Percentiles rank a stretch among this genome's conserved stretches.
Evolutionary conservation across 23 tunicate species (phyloP).

Genomic region (Trididemnum nubilum): DNA sequence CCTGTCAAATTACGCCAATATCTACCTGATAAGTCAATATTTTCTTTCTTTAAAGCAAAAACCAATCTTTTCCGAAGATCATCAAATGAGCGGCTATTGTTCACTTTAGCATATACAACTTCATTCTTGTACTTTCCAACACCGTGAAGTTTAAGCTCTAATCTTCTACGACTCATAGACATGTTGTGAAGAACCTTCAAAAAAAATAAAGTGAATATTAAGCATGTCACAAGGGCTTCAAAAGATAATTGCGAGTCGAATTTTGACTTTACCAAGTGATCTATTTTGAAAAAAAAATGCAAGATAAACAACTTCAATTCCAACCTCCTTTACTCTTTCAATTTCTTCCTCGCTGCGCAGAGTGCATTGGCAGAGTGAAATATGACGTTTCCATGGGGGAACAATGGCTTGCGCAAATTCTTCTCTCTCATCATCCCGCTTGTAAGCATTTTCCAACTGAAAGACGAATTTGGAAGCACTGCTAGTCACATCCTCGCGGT

Average conservation of each 20-base stretch:
- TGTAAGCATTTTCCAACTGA: not conserved
- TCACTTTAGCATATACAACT: slow-evolving; percentile 16
- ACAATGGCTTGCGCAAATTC: not conserved
- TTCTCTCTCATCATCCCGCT: not conserved
- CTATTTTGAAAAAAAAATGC: too few relatives aligned
- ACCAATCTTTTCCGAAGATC: not conserved
- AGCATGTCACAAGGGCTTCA: too few relatives aligned
- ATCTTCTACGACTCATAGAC: not conserved
- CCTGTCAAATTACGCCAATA: too few relatives aligned
- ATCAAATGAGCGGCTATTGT: not conserved
- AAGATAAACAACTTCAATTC: too few relatives aligned
- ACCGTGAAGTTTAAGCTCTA: not conserved
- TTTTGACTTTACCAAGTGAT: too few relatives aligned
- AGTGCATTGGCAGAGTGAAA: slow-evolving; percentile 40
- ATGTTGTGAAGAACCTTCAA: not conserved
- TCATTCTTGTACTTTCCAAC: slow-evolving; percentile 4
- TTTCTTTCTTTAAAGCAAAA: not conserved
- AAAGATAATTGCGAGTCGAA: too few relatives aligned
- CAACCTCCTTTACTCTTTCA: slow-evolving; percentile 31
- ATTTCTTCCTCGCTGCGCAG: slow-evolving; percentile 28
- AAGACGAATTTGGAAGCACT: not conserved
- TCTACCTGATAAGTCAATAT: slow-evolving; percentile 24
- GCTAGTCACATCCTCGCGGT: not conserved
- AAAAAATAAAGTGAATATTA: not conserved
- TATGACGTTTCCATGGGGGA: slow-evolving; percentile 14